Evolutionary conservation across 1,140 invertebrate species (phyloP), one percentile per base, ranked within the genome.

Genomic region (Chironomus striatipennis): DNA sequence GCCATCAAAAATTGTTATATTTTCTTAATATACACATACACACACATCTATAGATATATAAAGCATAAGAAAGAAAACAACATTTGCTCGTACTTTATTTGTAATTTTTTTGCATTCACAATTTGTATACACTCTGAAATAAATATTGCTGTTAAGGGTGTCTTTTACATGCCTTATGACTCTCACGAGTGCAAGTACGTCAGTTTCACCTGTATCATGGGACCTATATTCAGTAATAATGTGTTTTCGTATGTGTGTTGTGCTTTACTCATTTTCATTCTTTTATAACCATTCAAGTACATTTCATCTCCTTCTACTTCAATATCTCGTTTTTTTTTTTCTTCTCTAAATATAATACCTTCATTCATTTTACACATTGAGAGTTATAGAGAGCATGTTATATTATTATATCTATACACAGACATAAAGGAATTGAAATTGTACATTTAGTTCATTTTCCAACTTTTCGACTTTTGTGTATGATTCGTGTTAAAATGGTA

Each of bases 91-190:
- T 21, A 21, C 65, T 70, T 70, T 70, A 70, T 70, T 70, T 70
- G 65, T 70, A 70, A 70, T 70, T 70, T 70, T 70, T 70, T 70
- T 70, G 65, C 65, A 70, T 70, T 70, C 65, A 70, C 65, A 70
- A 70, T 70, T 70, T 70, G 65, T 70, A 70, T 70, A 70, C 65
- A 70, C 20, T 70, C 65, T 70, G 65, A 70, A 70, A 70, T 70
- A 70, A 70, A 70, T 70, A 70, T 70, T 70, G 65, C 65, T 18
- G 65, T 70, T 70, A 70, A 70, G 65, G 65, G 65, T 70, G 65
- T 70, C 65, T 70, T 70, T 70, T 70, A 70, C 65, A 70, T 70
- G 65, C 65, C 65, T 21, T 70, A 70, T 10, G 65, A 70, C 65
- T 70, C 65, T 70, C 65, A 17, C n/a, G 65, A 18, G 65, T 70